phyloP scores from a whole-genome alignment of 2,888 invertebrate species.

The Tiliacea citrago region DNA sequence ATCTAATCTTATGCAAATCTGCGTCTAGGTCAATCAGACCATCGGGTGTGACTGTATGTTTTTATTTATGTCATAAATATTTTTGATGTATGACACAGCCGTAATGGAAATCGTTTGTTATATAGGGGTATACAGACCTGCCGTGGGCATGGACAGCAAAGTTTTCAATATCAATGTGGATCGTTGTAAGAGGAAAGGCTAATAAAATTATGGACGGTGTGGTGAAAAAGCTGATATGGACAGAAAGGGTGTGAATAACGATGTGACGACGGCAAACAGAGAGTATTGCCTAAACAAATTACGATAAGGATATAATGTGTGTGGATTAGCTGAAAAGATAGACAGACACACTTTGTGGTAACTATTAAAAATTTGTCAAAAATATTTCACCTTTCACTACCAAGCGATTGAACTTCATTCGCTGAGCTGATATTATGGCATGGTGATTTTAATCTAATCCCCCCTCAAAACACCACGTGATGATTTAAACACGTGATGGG shows the following conservation, averaged over 20 bases:
- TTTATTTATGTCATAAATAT: slow-evolving; percentile 24
- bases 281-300: no score
- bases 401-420: slow-evolving; percentile 39
- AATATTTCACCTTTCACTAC: slow-evolving; percentile 34
- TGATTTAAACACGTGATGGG: slow-evolving; percentile 74
- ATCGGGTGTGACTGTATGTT: slow-evolving; percentile 29
- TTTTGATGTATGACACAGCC: slow-evolving; percentile 2
- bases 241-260: no score
- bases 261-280: no score
- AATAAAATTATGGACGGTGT: neutral
- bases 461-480: slow-evolving; percentile 82
- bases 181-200: neutral
- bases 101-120: neutral
- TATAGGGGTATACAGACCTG: no score
- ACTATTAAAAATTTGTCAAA: neutral
- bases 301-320: neutral
- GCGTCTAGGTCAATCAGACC: slow-evolving; percentile 35
- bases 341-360: neutral
- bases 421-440: slow-evolving; percentile 10
- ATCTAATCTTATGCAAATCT: slow-evolving; percentile 56
- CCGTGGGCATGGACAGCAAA: neutral
- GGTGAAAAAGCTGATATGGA: neutral
- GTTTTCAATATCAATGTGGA: neutral
- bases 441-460: slow-evolving; percentile 77
- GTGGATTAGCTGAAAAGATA: no score